Evolutionary conservation across 2,113 vertebrate species (phyloP), one percentile per base, ranked within the genome.

Genomic region (Cinclus cinclus): DNA sequence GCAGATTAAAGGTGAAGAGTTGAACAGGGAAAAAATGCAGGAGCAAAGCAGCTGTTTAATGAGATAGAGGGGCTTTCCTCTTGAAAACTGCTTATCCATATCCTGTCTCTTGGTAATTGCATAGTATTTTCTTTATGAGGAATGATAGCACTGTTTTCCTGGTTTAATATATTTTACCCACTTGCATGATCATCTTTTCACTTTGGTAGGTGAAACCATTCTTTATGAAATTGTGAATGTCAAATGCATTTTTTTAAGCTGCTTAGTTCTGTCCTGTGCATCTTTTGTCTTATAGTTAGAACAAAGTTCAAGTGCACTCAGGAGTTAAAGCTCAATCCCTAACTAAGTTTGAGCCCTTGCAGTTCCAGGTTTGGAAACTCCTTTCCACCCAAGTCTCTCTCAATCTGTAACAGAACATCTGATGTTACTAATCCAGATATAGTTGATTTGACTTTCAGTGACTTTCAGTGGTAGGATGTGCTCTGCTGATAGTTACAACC

Each of bases 1-100:
- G 90, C 49, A 87, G 95, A 96, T 95, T 93, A 92, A 96, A 96
- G 93, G 96, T 95, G 93, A 97, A 95, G 95, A 97, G 94, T 96
- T 94, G 95, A 96, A 89, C 56, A 50, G 59, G 70, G 89, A 70
- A 94, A 96, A 89, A 91, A 93, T 93, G 64, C 91, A 87, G 84
- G 68, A 91, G 83, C 0, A 1, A 96, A 95, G 90, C 86, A 93
- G 80, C 86, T 95, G 86, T 87, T 95, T 88, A 91, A 91, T 92
- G 93, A 93, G 85, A 89, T 84, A 96, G 95, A 86, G 73, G 46
- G 75, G 49, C 76, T 78, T 95, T 97, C 92, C 83, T 93, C 88
- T 91, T 87, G 68, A 96, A 92, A 96, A 96, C 76, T 62, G 71
- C 84, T 92, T 92, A 92, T 94, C 95, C 86, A 18, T 81, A 89